phyloP scores from a whole-genome alignment of 2,113 vertebrate species.

The Collichthys lucidus region DNA sequence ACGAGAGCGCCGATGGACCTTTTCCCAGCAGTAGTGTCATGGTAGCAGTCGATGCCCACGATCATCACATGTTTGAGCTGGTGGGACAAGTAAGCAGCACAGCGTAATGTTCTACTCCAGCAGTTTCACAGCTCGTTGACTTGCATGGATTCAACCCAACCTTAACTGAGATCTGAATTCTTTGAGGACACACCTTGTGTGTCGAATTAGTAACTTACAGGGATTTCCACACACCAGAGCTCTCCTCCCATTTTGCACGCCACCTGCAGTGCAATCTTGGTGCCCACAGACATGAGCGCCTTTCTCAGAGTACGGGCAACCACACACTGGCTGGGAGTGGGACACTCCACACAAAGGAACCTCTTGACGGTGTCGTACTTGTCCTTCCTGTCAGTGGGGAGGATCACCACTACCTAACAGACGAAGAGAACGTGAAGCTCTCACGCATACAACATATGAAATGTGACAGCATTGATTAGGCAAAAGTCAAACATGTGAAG shows the following conservation, averaged over 20 bases:
- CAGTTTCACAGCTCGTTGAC: background rate
- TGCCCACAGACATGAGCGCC: slow-evolving; percentile 88
- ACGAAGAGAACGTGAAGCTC: background rate
- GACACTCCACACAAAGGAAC: slow-evolving; percentile 93
- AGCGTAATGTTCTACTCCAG: background rate
- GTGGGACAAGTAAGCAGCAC: background rate
- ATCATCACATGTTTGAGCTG: slow-evolving; percentile 95
- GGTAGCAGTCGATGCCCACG: slow-evolving; percentile 97
- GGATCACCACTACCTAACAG: slow-evolving; percentile 90
- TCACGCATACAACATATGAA: background rate
- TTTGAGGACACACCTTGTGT: too few relatives aligned
- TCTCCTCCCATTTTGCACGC: slow-evolving; percentile 98
- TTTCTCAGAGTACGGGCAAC: slow-evolving; percentile 89
- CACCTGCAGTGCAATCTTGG: slow-evolving; percentile 95
- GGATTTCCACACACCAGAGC: slow-evolving; percentile 95
- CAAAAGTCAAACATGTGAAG: background rate
- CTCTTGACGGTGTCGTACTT: slow-evolving; percentile 95
- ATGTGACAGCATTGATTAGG: background rate
- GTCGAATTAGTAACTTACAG: slow-evolving; percentile 82
- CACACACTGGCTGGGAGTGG: slow-evolving; percentile 95
- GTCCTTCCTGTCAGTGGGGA: slow-evolving; percentile 91
- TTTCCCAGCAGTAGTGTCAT: slow-evolving; percentile 88
- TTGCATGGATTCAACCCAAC: background rate
- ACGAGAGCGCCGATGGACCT: slow-evolving; percentile 93
- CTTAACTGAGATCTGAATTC: background rate